phyloP scores from a whole-genome alignment of 2,797 vertebrate species.

The Crocidura indochinensis region DNA sequence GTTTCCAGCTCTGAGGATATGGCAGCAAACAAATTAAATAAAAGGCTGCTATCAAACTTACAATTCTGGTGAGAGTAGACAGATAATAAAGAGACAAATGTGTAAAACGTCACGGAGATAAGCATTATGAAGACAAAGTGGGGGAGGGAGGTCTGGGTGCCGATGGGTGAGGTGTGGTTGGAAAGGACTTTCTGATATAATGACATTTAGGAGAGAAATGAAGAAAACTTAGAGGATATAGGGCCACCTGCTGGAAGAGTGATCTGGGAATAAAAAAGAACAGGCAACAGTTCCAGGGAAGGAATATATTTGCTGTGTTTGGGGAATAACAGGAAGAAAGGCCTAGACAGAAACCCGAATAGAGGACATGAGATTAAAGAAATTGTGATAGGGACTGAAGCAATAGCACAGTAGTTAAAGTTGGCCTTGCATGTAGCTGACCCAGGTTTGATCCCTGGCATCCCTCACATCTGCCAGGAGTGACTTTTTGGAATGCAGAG shows the following conservation, averaged over 20 bases:
- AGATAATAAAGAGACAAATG: neutral
- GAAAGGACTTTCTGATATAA: neutral
- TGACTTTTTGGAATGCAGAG: too few species aligned
- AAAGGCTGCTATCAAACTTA: neutral
- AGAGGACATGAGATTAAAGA: neutral
- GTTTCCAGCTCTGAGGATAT: neutral
- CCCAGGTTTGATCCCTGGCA: too few species aligned
- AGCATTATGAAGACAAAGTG: neutral
- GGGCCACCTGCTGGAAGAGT: neutral
- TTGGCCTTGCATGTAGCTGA: too few species aligned
- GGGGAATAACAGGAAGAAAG: neutral
- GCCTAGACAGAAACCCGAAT: neutral
- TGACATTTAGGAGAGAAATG: neutral
- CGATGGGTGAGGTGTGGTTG: neutral
- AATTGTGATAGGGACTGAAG: neutral
- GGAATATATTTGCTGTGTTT: neutral
- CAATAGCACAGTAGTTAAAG: too few species aligned
- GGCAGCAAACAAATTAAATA: slow-evolving; percentile 28
- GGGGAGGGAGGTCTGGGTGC: neutral
- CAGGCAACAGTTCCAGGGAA: slow-evolving; percentile 35
- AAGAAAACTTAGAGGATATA: neutral
- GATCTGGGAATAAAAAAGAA: neutral
- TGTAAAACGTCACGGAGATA: neutral
- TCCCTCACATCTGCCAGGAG: too few species aligned
- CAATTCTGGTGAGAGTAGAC: neutral